Evolutionary conservation across 2,888 invertebrate genomes (phyloP), one percentile per base, ranked within the genome.

Genomic region (Liopterus haemorrhoidalis): DNA sequence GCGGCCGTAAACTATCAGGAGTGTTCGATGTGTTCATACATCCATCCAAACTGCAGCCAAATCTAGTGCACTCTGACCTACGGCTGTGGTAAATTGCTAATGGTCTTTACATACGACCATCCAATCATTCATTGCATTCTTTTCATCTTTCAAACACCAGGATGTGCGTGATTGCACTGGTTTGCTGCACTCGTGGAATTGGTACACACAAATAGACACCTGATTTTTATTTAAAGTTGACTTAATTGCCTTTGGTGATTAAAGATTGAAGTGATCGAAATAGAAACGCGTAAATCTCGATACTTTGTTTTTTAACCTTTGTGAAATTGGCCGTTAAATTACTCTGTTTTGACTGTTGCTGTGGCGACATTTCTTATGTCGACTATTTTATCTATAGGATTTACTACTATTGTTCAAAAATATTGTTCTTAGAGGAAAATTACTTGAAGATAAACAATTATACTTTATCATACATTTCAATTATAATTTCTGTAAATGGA

Each of bases 41-140:
- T n/a, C n/a, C n/a, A 3, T 5, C 22, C 19, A 12, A 20, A 33
- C 12, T 18, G 14, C 20, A 6, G 6, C 20, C 20, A 33, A 33
- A 33, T 33, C 33, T 20, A 33, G 33, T 33, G n/a, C 11, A 20
- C 33, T 20, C n/a, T 20, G 20, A 33, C 33, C 33, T 14, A n/a
- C 3, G 8, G n/a, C 33, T 27, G 22, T 33, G 12, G 12, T 16
- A 12, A 20, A 20, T 21, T 16, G 18, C 14, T 33, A 33, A 33
- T 33, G 6, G 33, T 14, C 14, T 8, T 9, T 20, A 3, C 9
- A 20, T 5, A 8, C 3, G 8, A 12, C n/a, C 33, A 33, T 8
- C 5, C 8, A 9, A 18, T 8, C 14, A 8, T 3, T 33, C 20
- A 2, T 8, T 11, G n/a, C 19, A 33, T 33, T 33, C n/a, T n/a